Conservation (phyloP, 2,113 vertebrate species). For the Hippotragus niger region DNA sequence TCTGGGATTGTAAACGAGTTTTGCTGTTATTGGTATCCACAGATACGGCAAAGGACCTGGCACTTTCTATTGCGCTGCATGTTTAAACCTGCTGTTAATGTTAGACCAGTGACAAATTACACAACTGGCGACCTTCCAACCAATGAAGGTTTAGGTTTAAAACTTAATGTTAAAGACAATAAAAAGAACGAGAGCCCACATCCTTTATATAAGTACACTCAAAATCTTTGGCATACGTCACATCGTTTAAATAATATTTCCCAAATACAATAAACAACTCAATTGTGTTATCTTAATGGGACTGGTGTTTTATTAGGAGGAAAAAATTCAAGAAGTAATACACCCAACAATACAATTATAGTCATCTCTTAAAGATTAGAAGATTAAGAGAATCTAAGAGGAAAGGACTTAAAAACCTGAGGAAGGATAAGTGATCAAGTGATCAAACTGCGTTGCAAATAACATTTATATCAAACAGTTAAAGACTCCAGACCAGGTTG, state of each 20-base stretch:
- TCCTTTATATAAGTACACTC: slow-evolving; percentile 76
- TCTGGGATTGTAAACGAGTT: slow-evolving; percentile 92
- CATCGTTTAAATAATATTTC: slow-evolving; percentile 58
- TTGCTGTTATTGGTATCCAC: slow-evolving; percentile 99
- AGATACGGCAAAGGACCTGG: slow-evolving; percentile 93
- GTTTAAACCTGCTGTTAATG: slow-evolving; percentile 94
- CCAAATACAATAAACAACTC: slow-evolving; percentile 25
- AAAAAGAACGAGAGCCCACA: slow-evolving; percentile 78
- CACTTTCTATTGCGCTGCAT: slow-evolving; percentile 87
- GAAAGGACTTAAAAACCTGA: not conserved
- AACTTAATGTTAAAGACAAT: slow-evolving; percentile 82
- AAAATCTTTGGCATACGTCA: slow-evolving; percentile 63
- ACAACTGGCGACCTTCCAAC: slow-evolving; percentile 84
- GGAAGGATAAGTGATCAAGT: slow-evolving; percentile 25
- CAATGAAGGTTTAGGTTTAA: slow-evolving; percentile 85
- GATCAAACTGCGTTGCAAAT: slow-evolving; percentile 58
- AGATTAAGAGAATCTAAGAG: slow-evolving; percentile 29
- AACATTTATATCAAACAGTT: slow-evolving; percentile 48
- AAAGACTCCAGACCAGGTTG: slow-evolving; percentile 32
- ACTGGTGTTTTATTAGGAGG: not conserved
- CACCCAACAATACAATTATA: slow-evolving; percentile 11
- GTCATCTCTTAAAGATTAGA: slow-evolving; percentile 32
- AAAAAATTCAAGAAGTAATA: slow-evolving; percentile 22
- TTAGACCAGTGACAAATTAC: slow-evolving; percentile 88
- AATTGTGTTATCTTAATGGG: not conserved